Evolutionary conservation across 2,797 vertebrate genomes (phyloP), one percentile per base, ranked within the genome.

Genomic region (Lerista edwardsae): DNA sequence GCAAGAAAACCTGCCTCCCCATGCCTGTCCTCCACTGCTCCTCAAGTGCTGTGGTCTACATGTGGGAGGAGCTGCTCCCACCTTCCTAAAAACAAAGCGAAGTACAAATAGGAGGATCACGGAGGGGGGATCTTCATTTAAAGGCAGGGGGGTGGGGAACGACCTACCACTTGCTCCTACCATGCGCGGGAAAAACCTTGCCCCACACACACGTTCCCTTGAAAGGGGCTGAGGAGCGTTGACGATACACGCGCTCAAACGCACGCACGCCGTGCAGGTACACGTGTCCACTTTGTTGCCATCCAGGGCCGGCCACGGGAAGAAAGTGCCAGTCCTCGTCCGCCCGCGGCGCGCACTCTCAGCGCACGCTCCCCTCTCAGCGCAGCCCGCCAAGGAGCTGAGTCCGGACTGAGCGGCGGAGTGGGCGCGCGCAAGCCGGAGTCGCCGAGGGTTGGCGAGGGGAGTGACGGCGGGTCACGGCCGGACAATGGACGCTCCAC

Each of bases 241-340:
- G 2, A 25, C 2, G 51, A 25, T 1, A 11, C 68, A 71, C 68
- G 11, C 67, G 15, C 17, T 68, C 11, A 31, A 21, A 31, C 34
- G 0, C 77, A 4, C 36, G 14, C 68, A 23, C 36, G 3, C 23
- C 2, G 21, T 68, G 7, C 41, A 6, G 29, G 39, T 75, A 75
- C 84, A 85, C 84, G 64, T 85, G 84, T 80, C 84, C 10, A 47
- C 72, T 44, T 85, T 85, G 84, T 80, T 85, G 80, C 80, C 72
- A 34, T 75, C 14, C n/a, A 17, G 51, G 29, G 27, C 6, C 2
- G 44, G 57, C 8, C 9, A 61, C 31, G 57, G 55, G 23, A 61
- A 41, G 47, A 12, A 34, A 75, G 71, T 39, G 14, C 21, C n/a
- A 7, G 14, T 47, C 47, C 47, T 47, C 47, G 47, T 47, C 6